Evolutionary conservation across 2,113 vertebrate genomes (phyloP), one percentile per base, ranked within the genome.

Genomic region (Sinocyclocheilus anophthalmus): DNA sequence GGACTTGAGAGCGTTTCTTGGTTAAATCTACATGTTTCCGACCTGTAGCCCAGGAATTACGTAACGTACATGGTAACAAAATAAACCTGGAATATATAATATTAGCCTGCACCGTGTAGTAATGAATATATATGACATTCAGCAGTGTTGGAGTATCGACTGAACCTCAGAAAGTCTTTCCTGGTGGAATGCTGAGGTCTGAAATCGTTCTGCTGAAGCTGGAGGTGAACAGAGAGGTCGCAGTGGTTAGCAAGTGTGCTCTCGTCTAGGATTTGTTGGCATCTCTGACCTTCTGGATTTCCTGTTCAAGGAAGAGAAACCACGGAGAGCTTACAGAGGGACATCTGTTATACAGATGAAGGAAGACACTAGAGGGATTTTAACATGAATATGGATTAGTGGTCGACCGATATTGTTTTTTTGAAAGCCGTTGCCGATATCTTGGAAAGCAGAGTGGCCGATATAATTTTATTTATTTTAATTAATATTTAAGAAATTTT

Each of bases 241-340:
- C 67, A 75, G 78, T 7, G 63, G n/a, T 26, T n/a, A 18, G 24
- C 26, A 6, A 14, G 16, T 18, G 3, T 57, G 45, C 14, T 0
- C 4, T 79, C 73, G 53, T 76, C 95, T 95, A 97, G 76, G 95
- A 94, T 20, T 90, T 90, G 82, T 85, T 91, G 30, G 88, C 59
- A 22, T 93, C 92, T 86, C 96, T 92, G 0, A 96, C 95, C 88
- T 93, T 95, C 87, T 93, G 91, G 83, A 99, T 98, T 95, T 98
- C 97, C 97, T 99, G 90, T 80, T 70, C 0, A 10, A n/a, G 6
- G 45, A 81, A 78, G 8, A 72, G 8, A 37, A 37, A 42, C 14
- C 50, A 5, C 16, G 8, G 12, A 13, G 33, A 45, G 14, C 50
- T 55, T 14, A 53, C 13, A 0, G 14, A 39, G 11, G 24, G 5